Evolutionary conservation across 1,140 invertebrate species (phyloP), one percentile per base, ranked within the genome.

Genomic region (Drosophila sp.): DNA sequence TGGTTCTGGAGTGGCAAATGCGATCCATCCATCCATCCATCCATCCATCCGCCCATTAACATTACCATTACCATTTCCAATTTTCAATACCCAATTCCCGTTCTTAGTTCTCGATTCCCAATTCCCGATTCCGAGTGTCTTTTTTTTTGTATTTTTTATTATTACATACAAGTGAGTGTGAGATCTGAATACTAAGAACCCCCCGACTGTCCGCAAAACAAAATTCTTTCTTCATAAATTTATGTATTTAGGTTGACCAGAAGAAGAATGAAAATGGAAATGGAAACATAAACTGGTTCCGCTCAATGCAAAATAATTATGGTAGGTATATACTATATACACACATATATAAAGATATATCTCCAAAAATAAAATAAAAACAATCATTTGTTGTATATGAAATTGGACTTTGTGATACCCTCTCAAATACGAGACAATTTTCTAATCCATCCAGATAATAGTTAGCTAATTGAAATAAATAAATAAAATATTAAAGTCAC

Each of bases 181-280:
- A 35, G 47, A 44, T 25, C n/a, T 27, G 35, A 60, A 29, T 44
- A 17, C 32, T 4, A 17, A 54, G 66, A 70, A 62, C 23, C 10
- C 35, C 10, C 35, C 3, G 8, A 10, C 3, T 33, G n/a, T 41
- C 33, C 44, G 33, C 27, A 33, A 66, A 82, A 68, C 68, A 60
- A 64, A 50, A 57, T 82, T 75, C 80, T 55, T 41, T 27, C 66
- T 67, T 72, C 79, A 83, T 83, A 66, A 70, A 83, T 50, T 50
- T 50, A 50, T 83, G 80, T 83, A 83, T 83, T 78, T 83, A 56
- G 76, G 80, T 83, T 83, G 79, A 60, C 58, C 54, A 72, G 64
- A 79, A 72, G 69, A 58, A 63, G 74, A 77, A 67, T 67, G 56
- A 32, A 66, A 58, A 67, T 76, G 72, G 33, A 30, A 32, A 32